Evolutionary conservation across 2,113 vertebrate species (phyloP).

Genomic region (Emydocephalus ijimae): DNA sequence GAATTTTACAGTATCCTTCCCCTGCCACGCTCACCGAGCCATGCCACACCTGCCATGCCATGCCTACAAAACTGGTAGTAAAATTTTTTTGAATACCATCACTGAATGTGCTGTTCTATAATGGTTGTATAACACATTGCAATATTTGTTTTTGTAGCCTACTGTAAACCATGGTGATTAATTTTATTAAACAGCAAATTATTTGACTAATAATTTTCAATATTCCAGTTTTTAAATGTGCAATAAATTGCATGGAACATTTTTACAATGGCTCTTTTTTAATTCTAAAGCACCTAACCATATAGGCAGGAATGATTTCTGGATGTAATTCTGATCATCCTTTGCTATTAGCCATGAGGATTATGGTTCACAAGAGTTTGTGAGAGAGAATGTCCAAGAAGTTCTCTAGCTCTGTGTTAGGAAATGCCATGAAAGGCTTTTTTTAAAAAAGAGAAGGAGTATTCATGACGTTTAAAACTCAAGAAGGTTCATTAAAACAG

Average conservation of each 20-base stretch:
- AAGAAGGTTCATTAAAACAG: neutral
- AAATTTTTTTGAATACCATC: too few species aligned
- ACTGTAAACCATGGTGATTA: neutral
- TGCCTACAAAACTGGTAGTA: too few species aligned
- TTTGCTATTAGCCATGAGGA: neutral
- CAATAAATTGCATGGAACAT: neutral
- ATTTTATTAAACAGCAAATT: neutral
- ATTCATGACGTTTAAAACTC: neutral
- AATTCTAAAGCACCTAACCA: neutral
- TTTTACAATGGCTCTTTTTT: neutral
- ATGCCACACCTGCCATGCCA: too few species aligned
- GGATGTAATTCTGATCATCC: neutral
- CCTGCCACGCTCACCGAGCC: too few species aligned
- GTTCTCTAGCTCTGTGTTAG: neutral
- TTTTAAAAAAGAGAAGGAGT: neutral
- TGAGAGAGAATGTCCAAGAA: neutral
- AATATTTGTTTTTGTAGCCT: neutral
- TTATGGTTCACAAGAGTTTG: neutral
- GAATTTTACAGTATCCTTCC: too few species aligned
- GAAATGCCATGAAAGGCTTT: neutral
- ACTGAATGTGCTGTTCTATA: neutral
- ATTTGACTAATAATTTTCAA: neutral
- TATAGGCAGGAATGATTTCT: neutral
- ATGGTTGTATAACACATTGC: neutral
- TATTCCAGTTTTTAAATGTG: neutral